phyloP scores from a whole-genome alignment of 92 coral and sea anemone species.

The Siderastrea radians region DNA sequence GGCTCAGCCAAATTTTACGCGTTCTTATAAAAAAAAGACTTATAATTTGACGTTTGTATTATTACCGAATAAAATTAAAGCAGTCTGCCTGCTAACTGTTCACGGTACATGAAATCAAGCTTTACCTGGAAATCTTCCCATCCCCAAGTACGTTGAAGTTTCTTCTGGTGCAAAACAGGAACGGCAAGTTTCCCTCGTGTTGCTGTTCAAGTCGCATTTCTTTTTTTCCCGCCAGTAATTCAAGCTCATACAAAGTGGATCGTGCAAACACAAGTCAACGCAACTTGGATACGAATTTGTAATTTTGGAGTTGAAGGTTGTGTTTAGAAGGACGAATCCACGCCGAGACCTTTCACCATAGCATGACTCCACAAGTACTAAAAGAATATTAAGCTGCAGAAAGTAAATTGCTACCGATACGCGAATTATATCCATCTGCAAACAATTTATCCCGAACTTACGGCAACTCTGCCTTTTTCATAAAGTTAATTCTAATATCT shows the following conservation, averaged over 20 bases:
- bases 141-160: background rate
- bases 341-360: background rate
- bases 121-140: constrained; percentile 1
- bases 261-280: background rate
- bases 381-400: background rate
- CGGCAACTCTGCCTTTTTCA: background rate
- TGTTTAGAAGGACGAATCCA: background rate
- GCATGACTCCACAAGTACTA: background rate
- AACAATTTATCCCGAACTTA: background rate
- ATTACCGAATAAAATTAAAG: background rate
- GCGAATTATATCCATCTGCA: background rate
- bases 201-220: constrained; percentile 54
- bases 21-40: too few species aligned
- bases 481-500: too few species aligned
- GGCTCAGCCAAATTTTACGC: too few species aligned
- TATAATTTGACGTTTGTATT: background rate
- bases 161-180: background rate
- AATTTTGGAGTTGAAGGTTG: background rate
- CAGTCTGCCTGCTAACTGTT: too few species aligned
- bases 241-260: background rate
- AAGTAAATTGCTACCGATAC: background rate
- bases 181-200: constrained; percentile 44
- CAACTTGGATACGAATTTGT: background rate
- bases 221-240: background rate
- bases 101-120: too few species aligned